Evolutionary conservation across 2,113 vertebrate species (phyloP).

Genomic region (Rana temporaria): DNA sequence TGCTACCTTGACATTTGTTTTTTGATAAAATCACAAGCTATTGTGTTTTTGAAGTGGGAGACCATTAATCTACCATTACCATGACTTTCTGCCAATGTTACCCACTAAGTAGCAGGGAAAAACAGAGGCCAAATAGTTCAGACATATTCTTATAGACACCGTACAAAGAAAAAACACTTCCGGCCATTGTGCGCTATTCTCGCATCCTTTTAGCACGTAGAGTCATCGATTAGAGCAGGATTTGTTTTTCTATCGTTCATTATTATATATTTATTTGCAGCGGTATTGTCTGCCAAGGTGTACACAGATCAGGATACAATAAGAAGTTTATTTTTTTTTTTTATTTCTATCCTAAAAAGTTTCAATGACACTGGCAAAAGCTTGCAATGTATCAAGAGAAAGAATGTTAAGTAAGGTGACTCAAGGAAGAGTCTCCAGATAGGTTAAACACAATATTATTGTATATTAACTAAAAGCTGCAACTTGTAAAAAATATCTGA

Average conservation of each 20-base stretch:
- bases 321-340: background rate
- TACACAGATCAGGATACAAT: constrained; percentile 30
- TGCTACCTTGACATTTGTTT: constrained; percentile 51
- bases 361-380: background rate
- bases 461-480: background rate
- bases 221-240: constrained; percentile 18
- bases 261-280: constrained; percentile 12
- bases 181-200: background rate
- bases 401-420: background rate
- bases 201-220: constrained; percentile 5
- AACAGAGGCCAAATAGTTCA: constrained; percentile 31
- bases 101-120: constrained; percentile 29
- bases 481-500: background rate
- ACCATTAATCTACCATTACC: constrained; percentile 41
- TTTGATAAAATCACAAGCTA: constrained; percentile 36
- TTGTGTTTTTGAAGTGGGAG: constrained; percentile 41
- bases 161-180: constrained; percentile 6
- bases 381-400: background rate
- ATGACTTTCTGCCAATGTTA: constrained; percentile 1
- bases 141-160: constrained; percentile 16
- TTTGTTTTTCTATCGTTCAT: background rate
- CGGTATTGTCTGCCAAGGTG: constrained; percentile 9
- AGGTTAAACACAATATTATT: constrained; percentile 12
- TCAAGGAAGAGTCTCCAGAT: background rate
- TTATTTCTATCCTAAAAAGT: background rate